Percentiles rank a stretch among this genome's conserved stretches.
These are phyloP conservation scores for Albula goreensis DNA, from an alignment of 2,113 vertebrate species.

Conservation along the genomic window DNA sequence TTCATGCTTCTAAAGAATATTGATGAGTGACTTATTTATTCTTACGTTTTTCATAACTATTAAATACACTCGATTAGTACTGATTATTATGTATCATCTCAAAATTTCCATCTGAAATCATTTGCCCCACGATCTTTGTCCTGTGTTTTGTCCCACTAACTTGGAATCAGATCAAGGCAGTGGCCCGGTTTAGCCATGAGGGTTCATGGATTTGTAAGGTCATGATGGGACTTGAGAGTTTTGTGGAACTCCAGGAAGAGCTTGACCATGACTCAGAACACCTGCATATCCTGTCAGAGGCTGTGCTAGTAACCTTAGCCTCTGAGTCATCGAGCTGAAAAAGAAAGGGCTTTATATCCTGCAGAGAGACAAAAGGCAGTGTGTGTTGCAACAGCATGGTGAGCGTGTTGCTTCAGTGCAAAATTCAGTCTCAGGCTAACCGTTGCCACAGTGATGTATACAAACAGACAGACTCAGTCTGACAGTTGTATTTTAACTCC, in stretches of 20 bases:
- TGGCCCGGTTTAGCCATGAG: background rate
- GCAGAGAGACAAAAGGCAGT: background rate
- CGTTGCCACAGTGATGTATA: background rate
- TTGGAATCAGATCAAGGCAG: background rate
- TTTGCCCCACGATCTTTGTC: background rate
- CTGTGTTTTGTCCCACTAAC: background rate
- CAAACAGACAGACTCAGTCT: slow-evolving; percentile 13
- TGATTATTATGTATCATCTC: background rate
- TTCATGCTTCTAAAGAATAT: background rate
- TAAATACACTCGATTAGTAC: no score
- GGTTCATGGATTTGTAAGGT: background rate
- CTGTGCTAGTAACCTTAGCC: background rate
- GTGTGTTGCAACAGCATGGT: background rate
- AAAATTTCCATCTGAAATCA: background rate
- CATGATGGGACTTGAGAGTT: background rate
- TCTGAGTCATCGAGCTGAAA: background rate
- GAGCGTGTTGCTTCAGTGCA: background rate
- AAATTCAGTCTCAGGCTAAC: background rate
- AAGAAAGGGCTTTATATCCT: background rate
- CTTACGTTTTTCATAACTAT: no score
- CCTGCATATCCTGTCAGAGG: background rate
- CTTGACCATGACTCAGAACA: background rate
- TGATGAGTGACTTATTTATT: no score
- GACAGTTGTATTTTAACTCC: background rate
- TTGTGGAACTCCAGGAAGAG: background rate